Base-by-base conservation (phyloP, 2,888 invertebrate species). In the Caenorhabditis angaria region DNA sequence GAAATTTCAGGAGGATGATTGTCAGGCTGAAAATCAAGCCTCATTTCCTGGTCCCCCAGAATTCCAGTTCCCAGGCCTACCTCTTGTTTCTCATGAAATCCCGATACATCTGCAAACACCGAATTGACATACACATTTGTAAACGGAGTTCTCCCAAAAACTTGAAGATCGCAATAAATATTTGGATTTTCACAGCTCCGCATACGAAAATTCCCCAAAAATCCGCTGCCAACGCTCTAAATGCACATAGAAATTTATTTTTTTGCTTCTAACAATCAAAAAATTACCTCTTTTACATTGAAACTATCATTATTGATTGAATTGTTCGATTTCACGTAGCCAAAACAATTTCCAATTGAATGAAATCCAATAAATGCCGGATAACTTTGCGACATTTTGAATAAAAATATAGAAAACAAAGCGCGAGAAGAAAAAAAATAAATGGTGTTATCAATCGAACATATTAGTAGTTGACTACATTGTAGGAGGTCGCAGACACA, bases 31-130 rank as follows among this genome's bases (percentile, higher is more conserved):
- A 41, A 35, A 41, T 41, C 4, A 58, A n/a, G n/a, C n/a, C 5
- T 20, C 3, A 58, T 41, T 41, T 12, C n/a, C n/a, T n/a, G n/a
- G n/a, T n/a, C n/a, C n/a, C n/a, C n/a, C n/a, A n/a, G n/a, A n/a
- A n/a, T n/a, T n/a, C n/a, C n/a, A n/a, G 8, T 35, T 5, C 29
- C 18, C 22, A 20, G 6, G 5, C 41, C 2, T 62, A 78, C 80
- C 68, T 81, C 81, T 59, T 78, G 72, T 51, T 62, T 70, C 35
- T 81, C 77, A 29, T 71, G 65, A 58, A 81, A 78, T 51, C 78
- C 81, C 12, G 75, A 70, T 24, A 77, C 61, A 27, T 70, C 66
- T 18, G 77, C 78, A 56, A 78, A 76, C n/a, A 74, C 69, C 3
- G 73, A 68, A 65, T 78, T 81, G 29, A 81, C 53, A 24, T 75